phyloP scores from a whole-genome alignment of 1,140 invertebrate species.

The Drosophila nigromelanica region DNA sequence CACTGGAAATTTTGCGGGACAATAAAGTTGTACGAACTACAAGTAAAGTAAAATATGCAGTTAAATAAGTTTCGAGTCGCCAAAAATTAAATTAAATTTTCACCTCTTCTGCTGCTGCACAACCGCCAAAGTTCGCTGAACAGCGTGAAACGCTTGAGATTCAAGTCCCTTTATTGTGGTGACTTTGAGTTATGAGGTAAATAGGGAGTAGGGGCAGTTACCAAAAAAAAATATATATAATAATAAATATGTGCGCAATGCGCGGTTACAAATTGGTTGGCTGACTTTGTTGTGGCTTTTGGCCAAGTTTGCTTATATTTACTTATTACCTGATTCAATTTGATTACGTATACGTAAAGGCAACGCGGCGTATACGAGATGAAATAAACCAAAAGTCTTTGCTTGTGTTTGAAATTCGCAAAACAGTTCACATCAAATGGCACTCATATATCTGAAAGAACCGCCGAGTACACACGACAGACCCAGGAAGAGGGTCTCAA shows the following conservation, averaged over 20 bases:
- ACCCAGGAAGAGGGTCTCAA: background rate
- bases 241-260: constrained; percentile 25
- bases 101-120: constrained; percentile 29
- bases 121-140: constrained; percentile 27
- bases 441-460: constrained; percentile 40
- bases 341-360: constrained; percentile 28
- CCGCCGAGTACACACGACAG: background rate
- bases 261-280: constrained; percentile 45
- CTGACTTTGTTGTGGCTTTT: constrained; percentile 67
- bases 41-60: background rate
- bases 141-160: constrained; percentile 26
- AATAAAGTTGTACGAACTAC: background rate
- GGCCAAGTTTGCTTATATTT: constrained; percentile 24
- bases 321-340: constrained; percentile 45
- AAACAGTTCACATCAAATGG: constrained; percentile 40
- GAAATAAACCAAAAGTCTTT: constrained; percentile 28
- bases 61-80: constrained; percentile 28
- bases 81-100: constrained; percentile 57
- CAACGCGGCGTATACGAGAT: constrained; percentile 32
- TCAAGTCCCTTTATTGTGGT: constrained; percentile 64
- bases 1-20: background rate
- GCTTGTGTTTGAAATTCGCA: constrained; percentile 39
- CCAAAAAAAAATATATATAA: background rate
- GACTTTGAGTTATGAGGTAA: constrained; percentile 4
- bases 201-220: background rate